Evolutionary conservation across 2,888 invertebrate species (phyloP).

Genomic region (Pteria penguin): DNA sequence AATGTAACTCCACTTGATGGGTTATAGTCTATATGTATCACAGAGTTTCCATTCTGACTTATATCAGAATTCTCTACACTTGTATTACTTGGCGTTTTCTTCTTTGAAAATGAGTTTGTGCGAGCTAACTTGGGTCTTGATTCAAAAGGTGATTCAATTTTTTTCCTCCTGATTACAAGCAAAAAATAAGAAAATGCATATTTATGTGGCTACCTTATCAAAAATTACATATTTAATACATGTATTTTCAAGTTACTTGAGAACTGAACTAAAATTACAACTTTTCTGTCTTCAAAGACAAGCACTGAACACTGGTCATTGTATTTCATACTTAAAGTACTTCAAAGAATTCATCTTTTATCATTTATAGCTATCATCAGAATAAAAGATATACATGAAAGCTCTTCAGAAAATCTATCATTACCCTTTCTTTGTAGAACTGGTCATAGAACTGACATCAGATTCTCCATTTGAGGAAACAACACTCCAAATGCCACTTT

Average conservation of each 20-base stretch:
- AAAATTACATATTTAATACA: too few relatives aligned
- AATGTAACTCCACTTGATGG: conserved; percentile 76
- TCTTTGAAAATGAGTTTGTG: conserved; percentile 54
- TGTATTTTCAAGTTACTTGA: too few relatives aligned
- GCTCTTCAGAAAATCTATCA: neutral
- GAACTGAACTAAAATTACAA: too few relatives aligned
- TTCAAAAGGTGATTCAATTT: conserved; percentile 71
- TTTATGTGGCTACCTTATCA: too few relatives aligned
- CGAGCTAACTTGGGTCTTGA: conserved; percentile 68
- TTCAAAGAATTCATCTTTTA: too few relatives aligned
- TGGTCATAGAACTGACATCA: conserved; percentile 48
- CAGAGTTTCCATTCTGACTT: conserved; percentile 39
- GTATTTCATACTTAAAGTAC: too few relatives aligned
- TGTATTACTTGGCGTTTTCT: conserved; percentile 45
- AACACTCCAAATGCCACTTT: conserved; percentile 71
- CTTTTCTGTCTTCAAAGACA: too few relatives aligned
- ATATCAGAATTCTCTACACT: conserved; percentile 16
- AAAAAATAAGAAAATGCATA: conserved; percentile 4
- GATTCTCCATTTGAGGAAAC: conserved; percentile 55
- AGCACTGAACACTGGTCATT: too few relatives aligned
- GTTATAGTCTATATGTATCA: conserved; percentile 69
- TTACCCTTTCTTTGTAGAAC: conserved; percentile 36
- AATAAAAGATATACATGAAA: too few relatives aligned
- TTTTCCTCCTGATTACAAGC: conserved; percentile 61
- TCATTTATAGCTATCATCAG: too few relatives aligned